Conservation (phyloP, 1,140 invertebrate species). For the Oscheius sp. region DNA sequence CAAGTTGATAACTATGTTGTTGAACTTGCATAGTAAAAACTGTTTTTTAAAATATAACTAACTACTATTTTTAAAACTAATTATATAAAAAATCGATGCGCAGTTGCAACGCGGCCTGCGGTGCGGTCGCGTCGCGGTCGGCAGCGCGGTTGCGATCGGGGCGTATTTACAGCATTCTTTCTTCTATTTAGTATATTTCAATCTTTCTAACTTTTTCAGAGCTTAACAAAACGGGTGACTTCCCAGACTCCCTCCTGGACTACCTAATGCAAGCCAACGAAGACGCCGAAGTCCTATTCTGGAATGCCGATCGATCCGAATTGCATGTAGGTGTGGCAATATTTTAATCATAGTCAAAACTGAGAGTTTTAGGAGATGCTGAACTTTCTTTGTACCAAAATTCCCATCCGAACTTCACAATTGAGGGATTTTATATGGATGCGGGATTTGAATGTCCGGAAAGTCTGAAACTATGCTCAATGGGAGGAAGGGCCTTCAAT, state of each 20-base stretch:
- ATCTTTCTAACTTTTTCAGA: constrained; percentile 30
- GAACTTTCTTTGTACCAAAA: constrained; percentile 38
- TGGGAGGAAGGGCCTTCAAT: constrained; percentile 51
- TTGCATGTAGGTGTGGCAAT: background rate
- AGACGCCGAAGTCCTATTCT: constrained; percentile 34
- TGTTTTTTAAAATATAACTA: no score
- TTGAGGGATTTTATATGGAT: constrained; percentile 53
- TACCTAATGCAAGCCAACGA: constrained; percentile 47
- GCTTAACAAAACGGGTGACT: constrained; percentile 42
- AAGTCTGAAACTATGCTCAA: constrained; percentile 50
- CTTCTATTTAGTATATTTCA: no score
- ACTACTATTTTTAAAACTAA: no score
- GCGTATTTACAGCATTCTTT: no score
- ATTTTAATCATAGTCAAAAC: background rate
- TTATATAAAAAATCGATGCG: no score
- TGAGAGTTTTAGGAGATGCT: constrained; percentile 22
- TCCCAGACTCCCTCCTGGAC: constrained; percentile 45
- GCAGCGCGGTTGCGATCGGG: no score
- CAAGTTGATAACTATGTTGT: no score
- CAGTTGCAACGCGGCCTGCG: no score
- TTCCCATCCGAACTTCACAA: constrained; percentile 45
- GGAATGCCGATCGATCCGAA: constrained; percentile 21
- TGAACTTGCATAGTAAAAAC: no score
- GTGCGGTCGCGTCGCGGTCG: no score
- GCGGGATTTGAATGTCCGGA: constrained; percentile 49